Conservation (phyloP, 2,797 vertebrate genomes). For the Tangara arthus region DNA sequence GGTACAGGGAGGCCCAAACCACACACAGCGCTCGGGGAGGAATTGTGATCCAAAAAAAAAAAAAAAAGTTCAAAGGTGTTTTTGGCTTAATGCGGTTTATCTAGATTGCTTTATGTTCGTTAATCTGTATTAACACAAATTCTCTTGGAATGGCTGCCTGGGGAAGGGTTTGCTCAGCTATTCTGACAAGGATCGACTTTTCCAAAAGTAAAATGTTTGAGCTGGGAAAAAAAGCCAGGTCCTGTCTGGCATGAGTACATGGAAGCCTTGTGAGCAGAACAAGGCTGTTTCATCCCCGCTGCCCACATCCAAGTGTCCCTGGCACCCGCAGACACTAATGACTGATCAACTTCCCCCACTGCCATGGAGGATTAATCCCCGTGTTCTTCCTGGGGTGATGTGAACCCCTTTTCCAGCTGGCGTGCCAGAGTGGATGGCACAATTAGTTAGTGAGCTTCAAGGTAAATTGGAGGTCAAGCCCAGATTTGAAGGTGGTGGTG, state of each 20-base stretch:
- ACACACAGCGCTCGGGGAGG: slow-evolving; percentile 1
- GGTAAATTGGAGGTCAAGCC: slow-evolving; percentile 61
- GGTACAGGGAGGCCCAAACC: slow-evolving; percentile 20
- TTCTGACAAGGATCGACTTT: background rate
- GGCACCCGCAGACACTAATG: fast-evolving
- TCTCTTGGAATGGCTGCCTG: slow-evolving; percentile 1
- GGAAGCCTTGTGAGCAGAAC: background rate
- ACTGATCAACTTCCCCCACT: background rate
- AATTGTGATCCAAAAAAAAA: background rate
- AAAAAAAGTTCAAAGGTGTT: slow-evolving; percentile 61
- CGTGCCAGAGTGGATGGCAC: background rate
- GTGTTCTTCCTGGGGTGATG: fast-evolving
- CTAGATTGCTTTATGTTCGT: slow-evolving; percentile 55
- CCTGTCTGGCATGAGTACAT: background rate
- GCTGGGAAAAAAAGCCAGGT: background rate
- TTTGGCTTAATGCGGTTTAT: slow-evolving; percentile 48
- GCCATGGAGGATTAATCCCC: background rate
- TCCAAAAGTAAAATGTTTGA: background rate
- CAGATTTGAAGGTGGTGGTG: slow-evolving; percentile 49
- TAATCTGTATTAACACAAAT: slow-evolving; percentile 63
- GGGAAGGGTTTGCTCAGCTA: slow-evolving; percentile 20
- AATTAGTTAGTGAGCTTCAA: background rate
- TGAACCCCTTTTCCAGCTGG: background rate
- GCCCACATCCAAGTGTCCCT: background rate
- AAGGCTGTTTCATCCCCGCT: background rate